These are phyloP conservation scores for Lottia scabra DNA, from an alignment of 2,888 invertebrate genomes.

Conservation along the genomic window DNA sequence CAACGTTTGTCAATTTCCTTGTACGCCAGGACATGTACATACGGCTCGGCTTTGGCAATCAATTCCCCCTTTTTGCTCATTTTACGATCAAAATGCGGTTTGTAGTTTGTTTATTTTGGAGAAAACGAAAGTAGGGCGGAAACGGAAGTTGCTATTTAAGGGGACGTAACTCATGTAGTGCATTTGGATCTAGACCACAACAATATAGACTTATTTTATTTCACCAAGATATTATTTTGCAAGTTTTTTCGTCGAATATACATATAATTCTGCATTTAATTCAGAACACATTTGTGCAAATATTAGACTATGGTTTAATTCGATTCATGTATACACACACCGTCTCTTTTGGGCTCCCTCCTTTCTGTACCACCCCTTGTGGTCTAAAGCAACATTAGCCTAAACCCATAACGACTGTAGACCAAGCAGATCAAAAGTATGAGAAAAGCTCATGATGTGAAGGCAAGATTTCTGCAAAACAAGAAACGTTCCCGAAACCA, in stretches of 20 bases:
- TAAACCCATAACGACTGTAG: too few relatives aligned
- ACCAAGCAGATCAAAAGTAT: too few relatives aligned
- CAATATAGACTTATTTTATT: too few relatives aligned
- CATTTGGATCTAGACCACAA: too few relatives aligned
- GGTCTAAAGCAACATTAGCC: too few relatives aligned
- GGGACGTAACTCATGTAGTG: too few relatives aligned
- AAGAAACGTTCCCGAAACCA: slow-evolving; percentile 10
- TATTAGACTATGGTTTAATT: too few relatives aligned
- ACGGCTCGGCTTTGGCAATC: slow-evolving; percentile 41
- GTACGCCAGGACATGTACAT: slow-evolving; percentile 44
- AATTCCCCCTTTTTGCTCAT: slow-evolving; percentile 38
- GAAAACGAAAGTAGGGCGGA: too few relatives aligned
- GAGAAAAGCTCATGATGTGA: background rate
- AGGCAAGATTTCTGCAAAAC: slow-evolving; percentile 8
- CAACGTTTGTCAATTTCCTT: slow-evolving; percentile 38
- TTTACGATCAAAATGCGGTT: background rate
- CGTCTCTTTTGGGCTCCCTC: too few relatives aligned
- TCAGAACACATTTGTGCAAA: background rate
- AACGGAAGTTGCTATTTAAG: too few relatives aligned
- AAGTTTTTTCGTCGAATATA: background rate
- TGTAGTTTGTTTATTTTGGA: background rate
- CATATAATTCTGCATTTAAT: background rate
- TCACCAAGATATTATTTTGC: background rate
- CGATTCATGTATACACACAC: too few relatives aligned
- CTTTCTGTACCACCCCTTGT: too few relatives aligned